A percentile compares a stretch with the other conserved stretches of the same genome.
phyloP scores from a whole-genome alignment of 1,140 invertebrate species.

The Manduca sexta region DNA sequence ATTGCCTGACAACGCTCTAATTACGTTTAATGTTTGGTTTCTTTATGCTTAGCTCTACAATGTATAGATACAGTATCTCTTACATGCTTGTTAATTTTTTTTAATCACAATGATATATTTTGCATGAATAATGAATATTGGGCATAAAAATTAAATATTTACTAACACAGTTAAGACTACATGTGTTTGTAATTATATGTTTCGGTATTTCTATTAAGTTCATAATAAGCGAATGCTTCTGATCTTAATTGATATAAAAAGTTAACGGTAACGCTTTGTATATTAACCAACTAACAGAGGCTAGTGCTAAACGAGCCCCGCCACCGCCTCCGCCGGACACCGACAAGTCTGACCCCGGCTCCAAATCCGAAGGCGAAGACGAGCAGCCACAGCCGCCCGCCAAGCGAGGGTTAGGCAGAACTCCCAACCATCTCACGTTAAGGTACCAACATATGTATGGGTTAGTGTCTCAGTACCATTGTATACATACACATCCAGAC shows the following conservation, averaged over 20 bases:
- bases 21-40: no score
- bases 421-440: constrained; percentile 93
- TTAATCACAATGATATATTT: no score
- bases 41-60: no score
- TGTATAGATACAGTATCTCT: no score
- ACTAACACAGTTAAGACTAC: no score
- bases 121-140: not conserved
- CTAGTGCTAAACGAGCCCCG: constrained; percentile 8
- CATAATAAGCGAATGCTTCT: no score
- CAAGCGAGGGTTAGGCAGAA: constrained; percentile 87
- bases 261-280: not conserved
- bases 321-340: constrained; percentile 41
- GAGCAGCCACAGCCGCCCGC: constrained; percentile 80
- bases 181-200: no score
- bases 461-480: constrained; percentile 22
- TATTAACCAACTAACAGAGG: constrained; percentile 26
- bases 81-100: no score
- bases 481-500: constrained; percentile 33
- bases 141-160: no score
- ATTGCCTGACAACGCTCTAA: no score
- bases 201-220: no score
- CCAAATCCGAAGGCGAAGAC: constrained; percentile 91
- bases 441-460: constrained; percentile 75
- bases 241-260: not conserved
- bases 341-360: constrained; percentile 80